phyloP scores from a whole-genome alignment of 2,797 vertebrate species.

The Cuniculus paca region DNA sequence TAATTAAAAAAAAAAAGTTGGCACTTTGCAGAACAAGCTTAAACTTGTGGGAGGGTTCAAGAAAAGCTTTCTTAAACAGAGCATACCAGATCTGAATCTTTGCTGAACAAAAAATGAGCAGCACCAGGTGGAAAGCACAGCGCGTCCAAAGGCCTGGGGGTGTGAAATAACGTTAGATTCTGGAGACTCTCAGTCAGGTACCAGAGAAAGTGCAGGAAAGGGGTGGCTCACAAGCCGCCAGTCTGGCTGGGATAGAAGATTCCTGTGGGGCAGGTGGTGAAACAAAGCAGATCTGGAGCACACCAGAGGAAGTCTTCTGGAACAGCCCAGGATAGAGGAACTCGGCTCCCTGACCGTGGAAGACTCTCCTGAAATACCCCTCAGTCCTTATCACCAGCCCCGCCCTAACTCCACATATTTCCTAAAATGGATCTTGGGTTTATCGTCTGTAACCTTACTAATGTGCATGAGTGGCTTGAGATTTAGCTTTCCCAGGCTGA shows the following conservation, averaged over 20 bases:
- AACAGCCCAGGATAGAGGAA: neutral
- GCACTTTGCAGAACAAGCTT: neutral
- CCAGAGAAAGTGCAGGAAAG: neutral
- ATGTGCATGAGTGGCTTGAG: neutral
- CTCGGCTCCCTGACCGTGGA: neutral
- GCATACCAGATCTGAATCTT: neutral
- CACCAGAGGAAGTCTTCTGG: neutral
- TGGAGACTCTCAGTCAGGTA: neutral
- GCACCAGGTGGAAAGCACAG: neutral
- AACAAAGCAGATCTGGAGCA: constrained; percentile 10
- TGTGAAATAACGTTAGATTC: neutral
- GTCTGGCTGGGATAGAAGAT: constrained; percentile 1
- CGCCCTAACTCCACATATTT: neutral
- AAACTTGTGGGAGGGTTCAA: neutral
- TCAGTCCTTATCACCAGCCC: neutral
- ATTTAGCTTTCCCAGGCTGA: neutral
- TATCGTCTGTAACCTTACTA: neutral
- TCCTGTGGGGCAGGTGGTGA: neutral
- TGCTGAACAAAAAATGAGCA: neutral
- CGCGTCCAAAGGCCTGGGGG: neutral
- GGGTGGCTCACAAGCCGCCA: neutral
- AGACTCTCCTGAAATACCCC: neutral
- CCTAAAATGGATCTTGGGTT: neutral
- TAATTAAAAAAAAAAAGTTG: neutral
- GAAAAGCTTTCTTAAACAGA: neutral